These are phyloP conservation scores for Druceiella hillmani DNA, from an alignment of 2,888 invertebrate species.

Conservation along the genomic window DNA sequence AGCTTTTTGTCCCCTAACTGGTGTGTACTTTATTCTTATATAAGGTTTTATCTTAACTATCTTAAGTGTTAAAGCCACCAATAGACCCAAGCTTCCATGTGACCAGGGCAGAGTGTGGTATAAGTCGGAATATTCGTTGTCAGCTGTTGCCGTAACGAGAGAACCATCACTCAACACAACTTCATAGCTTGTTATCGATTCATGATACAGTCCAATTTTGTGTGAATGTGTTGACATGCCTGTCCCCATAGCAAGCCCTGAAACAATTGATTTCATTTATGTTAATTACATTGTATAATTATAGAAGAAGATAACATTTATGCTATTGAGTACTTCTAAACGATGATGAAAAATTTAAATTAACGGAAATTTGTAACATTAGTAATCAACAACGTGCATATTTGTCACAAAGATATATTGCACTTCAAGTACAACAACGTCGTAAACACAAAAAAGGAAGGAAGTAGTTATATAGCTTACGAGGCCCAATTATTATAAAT, in stretches of 20 bases:
- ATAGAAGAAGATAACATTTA: no score
- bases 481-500: no score
- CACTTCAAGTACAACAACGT: no score
- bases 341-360: no score
- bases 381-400: no score
- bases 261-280: no score
- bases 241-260: constrained; percentile 60
- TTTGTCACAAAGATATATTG: no score
- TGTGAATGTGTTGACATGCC: constrained; percentile 74
- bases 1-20: constrained; percentile 54
- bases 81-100: constrained; percentile 61
- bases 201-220: constrained; percentile 64
- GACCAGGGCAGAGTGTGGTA: constrained; percentile 60
- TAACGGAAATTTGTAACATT: no score
- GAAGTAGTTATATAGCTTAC: no score
- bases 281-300: no score
- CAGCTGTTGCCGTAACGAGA: constrained; percentile 49
- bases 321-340: no score
- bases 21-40: constrained; percentile 58
- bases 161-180: constrained; percentile 59
- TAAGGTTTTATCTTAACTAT: constrained; percentile 60
- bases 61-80: constrained; percentile 58
- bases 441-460: no score
- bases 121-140: constrained; percentile 54
- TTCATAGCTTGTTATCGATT: constrained; percentile 59